Evolutionary conservation across 2,797 vertebrate species (phyloP), one percentile per base, ranked within the genome.

Genomic region (Chlorospingus flavigularis): DNA sequence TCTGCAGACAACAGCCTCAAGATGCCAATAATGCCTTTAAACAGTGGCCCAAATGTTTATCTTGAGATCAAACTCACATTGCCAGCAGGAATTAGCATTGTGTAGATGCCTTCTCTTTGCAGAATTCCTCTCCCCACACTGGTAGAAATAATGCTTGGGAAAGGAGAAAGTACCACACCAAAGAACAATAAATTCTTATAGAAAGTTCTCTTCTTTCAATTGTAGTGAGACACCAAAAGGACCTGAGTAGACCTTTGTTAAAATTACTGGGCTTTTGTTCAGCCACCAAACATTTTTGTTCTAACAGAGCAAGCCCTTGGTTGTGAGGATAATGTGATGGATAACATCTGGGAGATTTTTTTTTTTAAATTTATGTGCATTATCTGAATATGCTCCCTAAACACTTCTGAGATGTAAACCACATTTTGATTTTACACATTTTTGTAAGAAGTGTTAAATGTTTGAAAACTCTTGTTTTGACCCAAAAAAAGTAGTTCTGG

Each of bases 351-450:
- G 10, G 17, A 3, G 8, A 16, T 30, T 61, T 35, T n/a, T 53
- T 37, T 3, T 4, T 0, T 43, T 20, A 1, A 26, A 25, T 37
- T 30, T 48, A 19, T 19, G 15, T 31, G 11, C 4, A 6, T 68
- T 47, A 37, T 39, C n/a, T 80, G 68, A 50, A 48, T 37, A 40
- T 15, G 12, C 8, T 83, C n/a, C 43, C 5, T 50, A 47, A 47
- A 76, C 10, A 35, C 9, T 86, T 71, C 13, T 11, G 7, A 86
- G 40, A 58, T 48, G 25, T 28, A 58, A 80, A 76, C 3, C 31
- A 37, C 1, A 0, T 71, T 45, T 53, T 51, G 21, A 67, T 63
- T 67, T 51, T 60, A 31, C 31, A 33, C 20, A 30, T 57, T 68
- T 75, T 57, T 33, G 3, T 57, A 45, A 77, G 25, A 50, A 67